Evolutionary conservation across 2,113 vertebrate genomes (phyloP).

Genomic region (Buteo buteo): DNA sequence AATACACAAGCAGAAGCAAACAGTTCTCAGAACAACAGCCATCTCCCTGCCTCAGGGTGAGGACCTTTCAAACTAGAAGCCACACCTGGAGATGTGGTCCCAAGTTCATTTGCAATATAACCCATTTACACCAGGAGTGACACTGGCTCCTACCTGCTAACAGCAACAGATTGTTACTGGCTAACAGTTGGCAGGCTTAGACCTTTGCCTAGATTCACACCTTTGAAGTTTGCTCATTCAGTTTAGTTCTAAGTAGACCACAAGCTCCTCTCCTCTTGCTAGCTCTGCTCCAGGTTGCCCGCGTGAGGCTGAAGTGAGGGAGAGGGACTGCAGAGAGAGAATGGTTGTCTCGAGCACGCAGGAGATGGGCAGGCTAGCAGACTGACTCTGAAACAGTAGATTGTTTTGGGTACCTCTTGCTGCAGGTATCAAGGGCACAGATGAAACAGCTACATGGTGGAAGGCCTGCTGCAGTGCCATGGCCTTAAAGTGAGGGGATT

Average conservation of each 20-base stretch:
- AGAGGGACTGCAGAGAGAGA: not conserved
- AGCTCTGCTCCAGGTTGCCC: not conserved
- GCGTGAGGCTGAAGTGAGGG: not conserved
- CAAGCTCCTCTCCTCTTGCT: not conserved
- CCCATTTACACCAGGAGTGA: not conserved
- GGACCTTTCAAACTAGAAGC: not conserved
- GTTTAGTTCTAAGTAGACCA: not conserved
- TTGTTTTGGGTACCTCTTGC: rapidly evolving
- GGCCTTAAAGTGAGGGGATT: not conserved
- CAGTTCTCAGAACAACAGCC: not conserved
- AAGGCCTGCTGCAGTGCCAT: not conserved
- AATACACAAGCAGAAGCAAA: not conserved
- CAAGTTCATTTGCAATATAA: not conserved
- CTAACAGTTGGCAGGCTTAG: not conserved
- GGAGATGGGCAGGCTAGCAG: not conserved
- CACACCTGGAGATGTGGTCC: not conserved
- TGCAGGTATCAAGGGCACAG: not conserved
- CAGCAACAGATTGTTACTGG: not conserved
- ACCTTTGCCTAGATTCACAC: not conserved
- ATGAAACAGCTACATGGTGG: not conserved
- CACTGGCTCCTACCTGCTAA: not conserved
- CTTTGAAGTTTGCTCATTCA: not conserved
- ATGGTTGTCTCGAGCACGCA: not conserved
- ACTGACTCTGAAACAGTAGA: not conserved
- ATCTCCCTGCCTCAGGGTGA: not conserved